Base-by-base conservation (phyloP, 2,888 invertebrate species). In the Ornithoptera alexandrae region DNA sequence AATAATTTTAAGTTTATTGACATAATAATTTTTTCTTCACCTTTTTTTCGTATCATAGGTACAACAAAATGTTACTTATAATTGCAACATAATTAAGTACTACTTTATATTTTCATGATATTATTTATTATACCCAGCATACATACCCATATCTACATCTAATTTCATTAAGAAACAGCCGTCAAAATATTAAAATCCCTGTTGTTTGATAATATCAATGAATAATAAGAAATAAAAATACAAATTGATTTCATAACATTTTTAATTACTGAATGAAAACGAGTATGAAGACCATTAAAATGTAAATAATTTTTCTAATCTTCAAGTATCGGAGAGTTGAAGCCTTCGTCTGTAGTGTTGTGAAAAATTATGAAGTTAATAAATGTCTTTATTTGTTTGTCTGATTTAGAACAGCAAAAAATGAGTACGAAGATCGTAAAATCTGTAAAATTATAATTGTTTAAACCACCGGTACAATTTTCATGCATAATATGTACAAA, bases 331-430 rank as follows among this genome's bases (percentile, higher is more conserved):
- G 15, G 15, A 46, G 18, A 53, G n/a, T n/a, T 18, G 6, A n/a
- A n/a, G 6, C n/a, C n/a, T 53, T n/a, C 18, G n/a, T 53, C 18
- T 53, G 1, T n/a, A n/a, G 4, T n/a, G 1, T 53, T 53, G 53
- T 53, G 46, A 46, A 18, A 53, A 53, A n/a, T 46, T 15, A 3
- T 2, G 5, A n/a, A 6, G 7, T 53, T 53, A 18, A n/a, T 15
- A 50, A 18, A 50, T 53, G n/a, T n/a, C 73, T 79, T 78, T 84
- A 75, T 60, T 77, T 83, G 64, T 83, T 84, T 18, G 85, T 83
- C 65, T 87, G 84, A 71, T 90, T 90, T n/a, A 91, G 72, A 0
- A 91, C 88, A 18, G 92, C 90, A 73, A 90, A 91, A 75, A 90
- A 91, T 0, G 92, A 90, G 70, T 92, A 92, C 0, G 91, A 91